phyloP scores from a whole-genome alignment of 2,797 vertebrate species.

The Acridotheres tristis region DNA sequence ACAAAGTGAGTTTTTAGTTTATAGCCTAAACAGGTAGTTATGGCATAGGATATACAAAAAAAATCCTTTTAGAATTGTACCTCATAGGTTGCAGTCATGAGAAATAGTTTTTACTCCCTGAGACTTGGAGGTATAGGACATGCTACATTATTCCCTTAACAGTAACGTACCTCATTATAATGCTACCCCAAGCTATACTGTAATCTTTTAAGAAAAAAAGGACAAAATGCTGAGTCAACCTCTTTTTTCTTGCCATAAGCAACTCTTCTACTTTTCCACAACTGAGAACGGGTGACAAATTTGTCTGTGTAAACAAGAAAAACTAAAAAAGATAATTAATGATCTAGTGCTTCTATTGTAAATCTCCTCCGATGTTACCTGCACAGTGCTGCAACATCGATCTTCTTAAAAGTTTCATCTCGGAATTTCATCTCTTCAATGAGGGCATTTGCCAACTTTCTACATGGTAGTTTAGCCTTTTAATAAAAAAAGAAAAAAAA shows the following conservation, averaged over 20 bases:
- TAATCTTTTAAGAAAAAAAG: background rate
- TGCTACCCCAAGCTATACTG: background rate
- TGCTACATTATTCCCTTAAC: background rate
- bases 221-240: background rate
- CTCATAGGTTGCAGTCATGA: background rate
- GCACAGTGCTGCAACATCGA: background rate
- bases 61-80: background rate
- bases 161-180: conserved; percentile 25
- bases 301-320: background rate
- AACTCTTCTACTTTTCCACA: background rate
- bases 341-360: background rate
- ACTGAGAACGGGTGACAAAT: background rate
- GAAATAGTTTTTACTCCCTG: background rate
- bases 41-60: background rate
- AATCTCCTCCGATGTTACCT: background rate
- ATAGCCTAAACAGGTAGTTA: background rate
- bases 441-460: background rate
- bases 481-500: background rate
- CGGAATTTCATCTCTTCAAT: background rate
- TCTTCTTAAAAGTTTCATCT: background rate
- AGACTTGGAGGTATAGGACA: background rate
- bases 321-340: background rate
- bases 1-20: background rate
- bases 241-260: background rate
- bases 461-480: background rate